phyloP scores from a whole-genome alignment of 2,797 vertebrate species.

The Danionella dracula region DNA sequence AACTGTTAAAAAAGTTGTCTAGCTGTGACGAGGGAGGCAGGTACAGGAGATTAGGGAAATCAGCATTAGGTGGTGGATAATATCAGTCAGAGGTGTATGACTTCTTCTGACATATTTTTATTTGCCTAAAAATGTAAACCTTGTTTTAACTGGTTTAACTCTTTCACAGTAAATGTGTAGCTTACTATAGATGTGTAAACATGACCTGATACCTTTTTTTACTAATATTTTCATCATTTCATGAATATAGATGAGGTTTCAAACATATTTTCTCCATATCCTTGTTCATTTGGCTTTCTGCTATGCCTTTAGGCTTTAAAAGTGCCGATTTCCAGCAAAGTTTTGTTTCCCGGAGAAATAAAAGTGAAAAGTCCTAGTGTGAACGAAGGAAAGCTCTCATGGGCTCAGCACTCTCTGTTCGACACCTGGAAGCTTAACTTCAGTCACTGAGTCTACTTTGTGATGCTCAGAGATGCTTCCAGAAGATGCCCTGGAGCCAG shows the following conservation, averaged over 20 bases:
- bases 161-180: no score
- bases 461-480: conserved; percentile 57
- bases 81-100: no score
- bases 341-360: conserved; percentile 24
- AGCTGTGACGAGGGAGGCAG: no score
- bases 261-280: neutral
- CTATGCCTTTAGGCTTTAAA: conserved; percentile 31
- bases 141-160: no score
- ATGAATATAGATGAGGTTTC: neutral
- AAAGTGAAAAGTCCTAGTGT: conserved; percentile 29
- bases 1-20: no score
- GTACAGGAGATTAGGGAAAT: no score
- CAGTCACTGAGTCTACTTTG: conserved; percentile 46
- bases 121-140: no score
- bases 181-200: no score
- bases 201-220: no score
- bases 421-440: conserved; percentile 60
- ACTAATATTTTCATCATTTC: no score
- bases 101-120: no score
- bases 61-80: no score
- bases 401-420: conserved; percentile 39
- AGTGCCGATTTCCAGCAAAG: conserved; percentile 12
- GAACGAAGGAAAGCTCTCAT: conserved; percentile 37
- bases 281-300: conserved; percentile 29
- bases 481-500: conserved; percentile 58